phyloP scores from a whole-genome alignment of 2,888 invertebrate species.

The Abrostola tripartita region DNA sequence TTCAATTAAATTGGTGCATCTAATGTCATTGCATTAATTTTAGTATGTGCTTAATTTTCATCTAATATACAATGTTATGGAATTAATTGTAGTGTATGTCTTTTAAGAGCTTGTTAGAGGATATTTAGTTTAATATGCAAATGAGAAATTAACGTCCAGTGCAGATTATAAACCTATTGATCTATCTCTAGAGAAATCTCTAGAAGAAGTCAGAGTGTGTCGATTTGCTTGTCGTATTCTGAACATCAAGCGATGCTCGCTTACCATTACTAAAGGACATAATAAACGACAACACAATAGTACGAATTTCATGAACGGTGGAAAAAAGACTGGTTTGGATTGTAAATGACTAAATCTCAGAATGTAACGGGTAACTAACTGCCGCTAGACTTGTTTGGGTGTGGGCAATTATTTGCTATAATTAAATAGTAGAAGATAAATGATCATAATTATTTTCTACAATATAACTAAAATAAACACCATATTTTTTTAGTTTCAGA shows the following conservation, averaged over 20 bases:
- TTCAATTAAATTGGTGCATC: constrained; percentile 57
- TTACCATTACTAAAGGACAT: too few species aligned
- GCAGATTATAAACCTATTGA: background rate
- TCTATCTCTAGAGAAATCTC: background rate
- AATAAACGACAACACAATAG: too few species aligned
- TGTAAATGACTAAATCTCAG: too few species aligned
- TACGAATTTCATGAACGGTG: too few species aligned
- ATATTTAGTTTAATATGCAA: background rate
- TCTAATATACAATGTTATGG: too few species aligned
- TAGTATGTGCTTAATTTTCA: background rate
- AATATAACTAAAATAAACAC: constrained; percentile 16
- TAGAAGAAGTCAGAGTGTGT: too few species aligned
- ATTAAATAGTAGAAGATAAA: background rate
- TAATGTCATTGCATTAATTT: constrained; percentile 20
- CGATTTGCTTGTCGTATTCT: too few species aligned
- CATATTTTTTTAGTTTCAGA: constrained; percentile 50
- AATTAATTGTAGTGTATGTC: constrained; percentile 3
- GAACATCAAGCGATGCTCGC: too few species aligned
- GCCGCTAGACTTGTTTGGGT: too few species aligned
- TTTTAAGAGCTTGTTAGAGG: background rate
- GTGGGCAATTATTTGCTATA: too few species aligned
- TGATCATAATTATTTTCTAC: background rate
- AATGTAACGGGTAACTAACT: too few species aligned
- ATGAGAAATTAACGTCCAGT: background rate
- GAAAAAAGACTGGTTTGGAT: too few species aligned